Evolutionary conservation across 1,140 invertebrate genomes (phyloP), one percentile per base, ranked within the genome.

Genomic region (Bombus terrestris): DNA sequence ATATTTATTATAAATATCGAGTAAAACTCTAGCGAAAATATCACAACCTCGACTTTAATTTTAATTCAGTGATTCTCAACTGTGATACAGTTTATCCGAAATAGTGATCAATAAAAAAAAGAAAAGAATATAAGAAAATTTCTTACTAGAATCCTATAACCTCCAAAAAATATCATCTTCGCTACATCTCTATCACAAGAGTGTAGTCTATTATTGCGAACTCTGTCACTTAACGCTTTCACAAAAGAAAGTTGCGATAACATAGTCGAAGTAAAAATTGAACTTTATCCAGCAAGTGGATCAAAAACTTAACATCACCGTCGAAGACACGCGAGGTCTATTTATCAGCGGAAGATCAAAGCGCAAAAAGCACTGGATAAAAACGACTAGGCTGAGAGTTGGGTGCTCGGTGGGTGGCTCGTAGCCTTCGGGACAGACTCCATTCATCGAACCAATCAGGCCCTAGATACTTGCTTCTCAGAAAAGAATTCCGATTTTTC

Each of bases 261-360:
- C 59, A 13, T 62, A 62, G 64, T 18, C n/a, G n/a, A 32, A 66
- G 64, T 15, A 32, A 32, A 66, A 66, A n/a, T 32, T 66, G 28
- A 66, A 66, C 64, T 66, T 66, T 8, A 35, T 32, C 32, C 64
- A 12, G 35, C 35, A 37, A 39, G 22, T 39, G 35, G 68, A 39
- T 39, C 25, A 41, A 41, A 15, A 72, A 41, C 39, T 41, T n/a
- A 15, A 39, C 37, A 41, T 39, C 37, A 28, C 18, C 69, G 37
- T 41, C 28, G 37, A 41, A 72, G 39, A 9, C 68, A 69, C 68
- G 25, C 12, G 66, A 35, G 41, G 28, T 73, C 41, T 43, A 73
- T 73, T 47, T 73, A 73, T 73, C 71, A 71, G 69, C 39, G 39
- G n/a, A 72, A 43, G 39, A 72, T 72, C 39, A 72, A 72, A 72